Evolutionary conservation across 2,113 vertebrate species (phyloP), one percentile per base, ranked within the genome.

Genomic region (Centropristis striata): DNA sequence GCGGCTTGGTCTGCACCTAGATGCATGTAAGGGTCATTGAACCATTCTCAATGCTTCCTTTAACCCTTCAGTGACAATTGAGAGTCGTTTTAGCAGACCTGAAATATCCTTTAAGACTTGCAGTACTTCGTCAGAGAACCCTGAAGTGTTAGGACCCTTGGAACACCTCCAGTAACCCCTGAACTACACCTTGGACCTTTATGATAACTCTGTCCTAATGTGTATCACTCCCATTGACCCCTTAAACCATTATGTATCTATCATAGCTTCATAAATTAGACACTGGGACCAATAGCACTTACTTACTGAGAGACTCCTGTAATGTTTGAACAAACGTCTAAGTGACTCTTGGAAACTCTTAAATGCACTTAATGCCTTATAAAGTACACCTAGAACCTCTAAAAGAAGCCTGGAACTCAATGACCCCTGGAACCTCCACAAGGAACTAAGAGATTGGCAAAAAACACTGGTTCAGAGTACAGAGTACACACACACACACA

Each of bases 381-480:
- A 42, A 73, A 66, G 47, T 14, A 67, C 32, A 66, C 15, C 59
- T 21, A 50, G 18, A 59, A 66, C 14, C 50, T 59, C 23, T 47
- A 2, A 23, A 65, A 16, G 14, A 54, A 51, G 13, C 46, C 47
- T 25, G 23, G 20, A 78, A 75, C 69, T 57, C 60, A 5, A 2
- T 5, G 46, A 72, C 65, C 59, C 41, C 42, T 44, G 44, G 57
- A 76, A n/a, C 20, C 63, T 44, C 51, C 25, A 27, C 49, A 23
- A 64, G 37, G 25, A 65, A 25, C 32, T 36, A 18, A 7, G 28
- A 75, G 51, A 32, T n/a, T 21, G 20, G 37, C 37, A 32, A 67
- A 23, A 5, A 44, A 13, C 39, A 67, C 53, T 10, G 13, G 15
- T 21, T 59, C 28, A 23, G 27, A 42, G 13, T 28, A 28, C 27